Percentiles rank a stretch among this genome's conserved stretches.
These are phyloP conservation scores for Melierax canorus DNA, from an alignment of 2,113 vertebrate genomes.

Conservation along the genomic window DNA sequence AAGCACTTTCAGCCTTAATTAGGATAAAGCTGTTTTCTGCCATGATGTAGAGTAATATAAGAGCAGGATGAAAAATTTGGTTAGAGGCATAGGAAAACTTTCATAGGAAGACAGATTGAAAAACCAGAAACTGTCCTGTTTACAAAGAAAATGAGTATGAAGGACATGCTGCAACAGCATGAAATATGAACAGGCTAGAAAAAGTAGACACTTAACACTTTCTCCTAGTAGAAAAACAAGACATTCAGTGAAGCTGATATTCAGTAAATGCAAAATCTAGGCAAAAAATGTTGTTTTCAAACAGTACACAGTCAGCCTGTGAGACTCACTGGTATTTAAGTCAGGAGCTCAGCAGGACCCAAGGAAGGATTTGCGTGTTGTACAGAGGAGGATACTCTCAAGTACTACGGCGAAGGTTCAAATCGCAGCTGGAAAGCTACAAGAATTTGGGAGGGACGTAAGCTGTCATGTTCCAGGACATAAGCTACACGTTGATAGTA, in stretches of 20 bases:
- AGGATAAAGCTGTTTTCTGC: not conserved
- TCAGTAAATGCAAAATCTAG: not conserved
- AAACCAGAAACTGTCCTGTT: not conserved
- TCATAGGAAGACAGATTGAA: not conserved
- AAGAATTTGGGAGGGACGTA: not conserved
- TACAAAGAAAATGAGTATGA: not conserved
- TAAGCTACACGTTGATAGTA: not conserved
- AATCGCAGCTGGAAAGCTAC: not conserved
- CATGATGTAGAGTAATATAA: not conserved
- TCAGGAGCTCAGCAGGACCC: not conserved
- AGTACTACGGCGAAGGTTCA: not conserved
- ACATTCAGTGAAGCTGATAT: not conserved
- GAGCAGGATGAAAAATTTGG: not conserved
- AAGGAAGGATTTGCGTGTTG: fast-evolving
- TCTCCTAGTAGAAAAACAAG: not conserved
- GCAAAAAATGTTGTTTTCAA: not conserved
- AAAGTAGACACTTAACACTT: not conserved
- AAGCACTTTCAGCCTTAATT: not conserved
- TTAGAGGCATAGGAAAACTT: not conserved
- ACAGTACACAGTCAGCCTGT: not conserved
- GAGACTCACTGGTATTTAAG: not conserved
- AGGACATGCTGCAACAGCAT: not conserved
- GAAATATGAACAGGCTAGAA: not conserved
- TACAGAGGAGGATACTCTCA: not conserved
- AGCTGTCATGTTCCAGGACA: not conserved